phyloP scores from a whole-genome alignment of 2,888 invertebrate species.

The Amiota mariae region DNA sequence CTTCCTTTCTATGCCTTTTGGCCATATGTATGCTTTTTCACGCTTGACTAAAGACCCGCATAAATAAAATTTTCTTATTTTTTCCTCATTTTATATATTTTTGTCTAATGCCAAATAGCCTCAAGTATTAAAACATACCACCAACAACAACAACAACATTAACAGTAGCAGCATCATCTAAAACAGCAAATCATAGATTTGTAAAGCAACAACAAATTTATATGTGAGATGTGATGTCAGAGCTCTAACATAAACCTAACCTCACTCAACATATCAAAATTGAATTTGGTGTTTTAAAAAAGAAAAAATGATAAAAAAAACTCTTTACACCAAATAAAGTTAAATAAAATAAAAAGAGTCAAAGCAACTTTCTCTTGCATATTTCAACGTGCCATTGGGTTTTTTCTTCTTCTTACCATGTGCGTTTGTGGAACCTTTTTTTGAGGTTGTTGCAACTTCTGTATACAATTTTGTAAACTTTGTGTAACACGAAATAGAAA shows the following conservation, averaged over 20 bases:
- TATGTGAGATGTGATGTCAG: slow-evolving; percentile 32
- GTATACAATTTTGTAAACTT: too few species aligned
- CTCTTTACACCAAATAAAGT: too few species aligned
- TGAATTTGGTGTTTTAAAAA: slow-evolving; percentile 51
- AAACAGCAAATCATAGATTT: slow-evolving; percentile 34
- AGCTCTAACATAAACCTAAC: slow-evolving; percentile 49
- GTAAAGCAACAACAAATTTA: slow-evolving; percentile 3
- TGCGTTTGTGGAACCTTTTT: slow-evolving; percentile 1
- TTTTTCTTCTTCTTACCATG: slow-evolving; percentile 23
- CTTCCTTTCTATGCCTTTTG: slow-evolving; percentile 18
- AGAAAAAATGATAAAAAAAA: slow-evolving; percentile 37
- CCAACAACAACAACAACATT: slow-evolving; percentile 38
- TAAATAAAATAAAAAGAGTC: neutral
- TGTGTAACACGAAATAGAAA: too few species aligned
- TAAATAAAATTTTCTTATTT: slow-evolving; percentile 60
- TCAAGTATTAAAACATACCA: slow-evolving; percentile 65
- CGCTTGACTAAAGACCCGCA: slow-evolving; percentile 67
- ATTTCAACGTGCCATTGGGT: slow-evolving; percentile 30
- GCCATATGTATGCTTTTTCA: slow-evolving; percentile 66
- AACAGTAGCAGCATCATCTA: slow-evolving; percentile 50
- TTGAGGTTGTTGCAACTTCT: too few species aligned
- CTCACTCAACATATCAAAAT: slow-evolving; percentile 57
- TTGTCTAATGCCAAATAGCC: slow-evolving; percentile 66
- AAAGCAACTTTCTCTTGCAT: neutral
- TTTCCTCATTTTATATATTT: neutral